These are phyloP conservation scores for Sebastes jordani DNA, from an alignment of 2,797 vertebrate genomes.

Conservation along the genomic window DNA sequence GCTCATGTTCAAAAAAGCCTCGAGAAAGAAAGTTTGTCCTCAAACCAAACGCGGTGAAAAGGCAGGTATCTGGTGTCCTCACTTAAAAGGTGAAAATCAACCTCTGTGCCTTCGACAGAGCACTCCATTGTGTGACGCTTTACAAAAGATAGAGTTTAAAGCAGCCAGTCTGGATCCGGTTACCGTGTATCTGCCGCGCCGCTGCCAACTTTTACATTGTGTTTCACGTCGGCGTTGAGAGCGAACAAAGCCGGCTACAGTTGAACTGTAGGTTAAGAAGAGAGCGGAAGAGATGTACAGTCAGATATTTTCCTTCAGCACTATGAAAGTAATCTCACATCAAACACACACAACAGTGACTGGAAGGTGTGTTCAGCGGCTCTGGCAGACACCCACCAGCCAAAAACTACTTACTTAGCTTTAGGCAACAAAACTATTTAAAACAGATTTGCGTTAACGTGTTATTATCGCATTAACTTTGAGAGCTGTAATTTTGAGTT, in stretches of 20 bases:
- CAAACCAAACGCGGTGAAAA: constrained; percentile 68
- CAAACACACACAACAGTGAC: constrained; percentile 50
- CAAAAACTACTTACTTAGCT: too few species aligned
- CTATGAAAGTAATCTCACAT: constrained; percentile 60
- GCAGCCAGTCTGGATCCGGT: constrained; percentile 56
- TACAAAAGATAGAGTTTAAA: constrained; percentile 73
- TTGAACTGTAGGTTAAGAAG: constrained; percentile 53
- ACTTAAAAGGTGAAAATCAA: constrained; percentile 77
- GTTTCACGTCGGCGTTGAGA: constrained; percentile 54
- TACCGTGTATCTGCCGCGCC: constrained; percentile 47
- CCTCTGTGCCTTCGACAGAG: constrained; percentile 75
- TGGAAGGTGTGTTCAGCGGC: constrained; percentile 26
- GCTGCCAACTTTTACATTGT: constrained; percentile 68
- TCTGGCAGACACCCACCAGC: neutral
- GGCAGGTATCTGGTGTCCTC: constrained; percentile 74
- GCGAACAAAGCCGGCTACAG: constrained; percentile 62
- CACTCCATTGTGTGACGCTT: constrained; percentile 70
- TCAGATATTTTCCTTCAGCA: constrained; percentile 49
- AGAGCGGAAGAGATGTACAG: constrained; percentile 63
- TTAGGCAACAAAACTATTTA: too few species aligned
- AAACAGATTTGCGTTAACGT: too few species aligned
- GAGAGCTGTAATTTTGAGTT: too few species aligned
- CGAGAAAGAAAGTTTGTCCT: constrained; percentile 73
- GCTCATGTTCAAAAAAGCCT: constrained; percentile 54
- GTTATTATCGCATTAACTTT: too few species aligned